Conservation (phyloP, 2,888 invertebrate genomes). For the Conistra vaccinii region DNA sequence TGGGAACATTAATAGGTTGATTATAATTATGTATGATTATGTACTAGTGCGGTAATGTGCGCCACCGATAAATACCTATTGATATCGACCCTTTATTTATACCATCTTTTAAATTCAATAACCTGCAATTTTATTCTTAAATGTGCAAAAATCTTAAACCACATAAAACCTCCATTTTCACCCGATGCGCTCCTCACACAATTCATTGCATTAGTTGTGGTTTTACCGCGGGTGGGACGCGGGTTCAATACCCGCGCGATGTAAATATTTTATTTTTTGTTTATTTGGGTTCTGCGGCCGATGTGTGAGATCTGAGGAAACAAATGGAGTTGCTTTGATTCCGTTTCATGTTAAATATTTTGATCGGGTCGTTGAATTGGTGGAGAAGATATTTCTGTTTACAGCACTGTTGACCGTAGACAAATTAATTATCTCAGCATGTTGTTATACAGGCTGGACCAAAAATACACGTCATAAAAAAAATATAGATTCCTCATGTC, state of each 20-base stretch:
- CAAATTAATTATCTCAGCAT: background rate
- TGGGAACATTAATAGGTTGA: no score
- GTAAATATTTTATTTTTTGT: slow-evolving; percentile 47
- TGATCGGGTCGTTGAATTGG: background rate
- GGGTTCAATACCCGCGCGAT: slow-evolving; percentile 59
- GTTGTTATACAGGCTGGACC: no score
- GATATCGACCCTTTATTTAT: no score
- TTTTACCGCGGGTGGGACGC: slow-evolving; percentile 24
- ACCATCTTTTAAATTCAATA: no score
- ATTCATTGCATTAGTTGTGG: slow-evolving; percentile 47
- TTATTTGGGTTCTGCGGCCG: slow-evolving; percentile 45
- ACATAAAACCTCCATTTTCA: slow-evolving; percentile 17
- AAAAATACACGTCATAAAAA: no score
- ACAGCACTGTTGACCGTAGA: background rate
- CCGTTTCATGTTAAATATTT: slow-evolving; percentile 37
- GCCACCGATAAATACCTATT: no score
- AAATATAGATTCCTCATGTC: no score
- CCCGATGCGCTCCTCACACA: slow-evolving; percentile 18
- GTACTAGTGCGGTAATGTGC: no score
- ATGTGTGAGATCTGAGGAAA: slow-evolving; percentile 37
- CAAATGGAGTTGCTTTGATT: slow-evolving; percentile 33
- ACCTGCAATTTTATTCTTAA: background rate
- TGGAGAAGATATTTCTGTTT: slow-evolving; percentile 15
- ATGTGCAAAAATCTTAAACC: background rate
- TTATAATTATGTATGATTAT: no score